Conservation (phyloP, 2,888 invertebrate species). For the Eucriotettix oculatus region DNA sequence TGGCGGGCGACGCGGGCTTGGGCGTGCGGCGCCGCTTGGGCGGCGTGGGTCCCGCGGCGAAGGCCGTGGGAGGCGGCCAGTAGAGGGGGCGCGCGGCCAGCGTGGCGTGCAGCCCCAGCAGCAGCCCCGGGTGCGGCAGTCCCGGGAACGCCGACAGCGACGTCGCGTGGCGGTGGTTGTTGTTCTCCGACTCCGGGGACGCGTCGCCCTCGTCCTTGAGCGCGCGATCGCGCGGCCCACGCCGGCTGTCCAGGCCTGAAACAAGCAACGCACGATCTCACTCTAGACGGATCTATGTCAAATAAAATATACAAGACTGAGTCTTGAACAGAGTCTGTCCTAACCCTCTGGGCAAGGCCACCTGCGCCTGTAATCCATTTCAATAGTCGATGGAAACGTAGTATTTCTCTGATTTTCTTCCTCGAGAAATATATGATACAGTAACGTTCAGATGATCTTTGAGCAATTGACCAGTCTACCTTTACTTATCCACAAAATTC, state of each 20-base stretch:
- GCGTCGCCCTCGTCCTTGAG: not conserved
- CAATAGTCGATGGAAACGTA: too few species aligned
- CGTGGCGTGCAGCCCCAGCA: constrained; percentile 1
- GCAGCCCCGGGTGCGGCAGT: not conserved
- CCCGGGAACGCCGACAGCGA: not conserved
- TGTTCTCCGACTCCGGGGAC: not conserved
- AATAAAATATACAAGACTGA: too few species aligned
- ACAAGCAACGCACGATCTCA: not conserved
- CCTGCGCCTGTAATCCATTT: too few species aligned
- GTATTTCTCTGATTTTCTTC: too few species aligned
- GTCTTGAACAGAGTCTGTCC: too few species aligned
- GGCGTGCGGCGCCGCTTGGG: not conserved
- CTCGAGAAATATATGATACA: too few species aligned
- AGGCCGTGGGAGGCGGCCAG: not conserved
- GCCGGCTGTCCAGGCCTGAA: not conserved
- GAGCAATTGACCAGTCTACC: too few species aligned
- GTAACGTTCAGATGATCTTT: too few species aligned
- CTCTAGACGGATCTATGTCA: too few species aligned
- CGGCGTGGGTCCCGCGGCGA: not conserved
- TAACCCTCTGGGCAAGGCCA: too few species aligned
- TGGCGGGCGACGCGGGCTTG: not conserved
- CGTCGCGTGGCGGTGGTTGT: not conserved
- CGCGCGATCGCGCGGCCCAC: not conserved
- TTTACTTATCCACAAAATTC: too few species aligned
- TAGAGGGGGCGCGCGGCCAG: constrained; percentile 1